Evolutionary conservation across 1,140 invertebrate species (phyloP), one percentile per base, ranked within the genome.

Genomic region (Bilobella aurantiaca): DNA sequence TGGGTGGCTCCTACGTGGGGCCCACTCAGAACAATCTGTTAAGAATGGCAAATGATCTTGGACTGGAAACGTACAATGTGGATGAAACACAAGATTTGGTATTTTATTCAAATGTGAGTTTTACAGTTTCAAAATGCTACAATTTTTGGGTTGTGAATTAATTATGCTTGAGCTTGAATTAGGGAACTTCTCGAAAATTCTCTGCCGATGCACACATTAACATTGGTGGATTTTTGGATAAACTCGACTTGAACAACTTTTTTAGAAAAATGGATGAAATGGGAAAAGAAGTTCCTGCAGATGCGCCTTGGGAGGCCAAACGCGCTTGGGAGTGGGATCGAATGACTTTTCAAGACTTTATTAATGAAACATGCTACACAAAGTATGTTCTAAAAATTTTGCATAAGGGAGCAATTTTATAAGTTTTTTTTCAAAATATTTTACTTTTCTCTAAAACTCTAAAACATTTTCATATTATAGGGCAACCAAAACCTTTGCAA

Each of bases 181-280:
- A 77, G 73, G 72, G 73, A 18, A 65, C 65, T 5, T 77, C 77
- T 0, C 74, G 42, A 14, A 3, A 29, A 25, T 58, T 58, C 29
- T 28, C 21, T 25, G 57, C 25, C 12, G 28, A 28, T 12, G 28
- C 5, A 3, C 14, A 5, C 12, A 23, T 14, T 3, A 14, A 5
- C 28, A 23, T 30, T 28, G 32, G 79, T 78, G 66, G 69, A 76
- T 58, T 70, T 77, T 66, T 77, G 77, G 70, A 68, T 76, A 53
- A 65, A 58, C 53, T 70, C 74, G 30, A 68, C 66, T n/a, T 73
- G 68, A 34, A 69, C 77, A 12, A 69, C 66, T 18, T 69, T 64
- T 18, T 80, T 76, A 66, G 71, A 46, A 46, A 73, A 73, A 25
- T 73, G 69, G 58, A 78, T 78, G 30, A 70, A 74, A 42, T 71